phyloP scores from a whole-genome alignment of 2,888 invertebrate species.

The Cephalotes varians region DNA sequence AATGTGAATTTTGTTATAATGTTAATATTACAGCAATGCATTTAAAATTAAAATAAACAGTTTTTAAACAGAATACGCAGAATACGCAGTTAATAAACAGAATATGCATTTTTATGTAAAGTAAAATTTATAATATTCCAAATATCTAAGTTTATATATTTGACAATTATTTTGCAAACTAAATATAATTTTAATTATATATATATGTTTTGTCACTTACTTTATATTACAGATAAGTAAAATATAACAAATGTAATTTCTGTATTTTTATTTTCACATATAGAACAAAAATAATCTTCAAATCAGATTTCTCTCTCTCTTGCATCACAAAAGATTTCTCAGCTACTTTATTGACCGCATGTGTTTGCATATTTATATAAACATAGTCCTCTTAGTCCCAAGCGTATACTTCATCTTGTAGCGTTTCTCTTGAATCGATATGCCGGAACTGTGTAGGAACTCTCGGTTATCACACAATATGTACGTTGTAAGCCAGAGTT shows the following conservation, averaged over 20 bases:
- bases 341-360: conserved; percentile 5
- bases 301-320: not conserved
- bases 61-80: not conserved
- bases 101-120: not conserved
- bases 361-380: conserved; percentile 46
- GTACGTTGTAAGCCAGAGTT: conserved; percentile 50
- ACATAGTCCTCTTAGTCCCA: conserved; percentile 14
- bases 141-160: not conserved
- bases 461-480: conserved; percentile 53
- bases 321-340: not conserved
- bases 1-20: not conserved
- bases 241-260: not conserved
- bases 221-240: not conserved
- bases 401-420: conserved; percentile 41
- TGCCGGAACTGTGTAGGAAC: conserved; percentile 40
- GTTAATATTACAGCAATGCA: not conserved
- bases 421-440: conserved; percentile 49
- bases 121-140: not conserved
- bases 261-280: not conserved
- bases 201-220: not conserved
- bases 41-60: not conserved
- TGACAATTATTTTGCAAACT: not conserved
- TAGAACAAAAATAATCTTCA: not conserved
- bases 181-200: not conserved
- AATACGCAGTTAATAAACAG: too few relatives aligned